phyloP scores from a whole-genome alignment of 2,113 vertebrate species.

The Edolisoma coerulescens region DNA sequence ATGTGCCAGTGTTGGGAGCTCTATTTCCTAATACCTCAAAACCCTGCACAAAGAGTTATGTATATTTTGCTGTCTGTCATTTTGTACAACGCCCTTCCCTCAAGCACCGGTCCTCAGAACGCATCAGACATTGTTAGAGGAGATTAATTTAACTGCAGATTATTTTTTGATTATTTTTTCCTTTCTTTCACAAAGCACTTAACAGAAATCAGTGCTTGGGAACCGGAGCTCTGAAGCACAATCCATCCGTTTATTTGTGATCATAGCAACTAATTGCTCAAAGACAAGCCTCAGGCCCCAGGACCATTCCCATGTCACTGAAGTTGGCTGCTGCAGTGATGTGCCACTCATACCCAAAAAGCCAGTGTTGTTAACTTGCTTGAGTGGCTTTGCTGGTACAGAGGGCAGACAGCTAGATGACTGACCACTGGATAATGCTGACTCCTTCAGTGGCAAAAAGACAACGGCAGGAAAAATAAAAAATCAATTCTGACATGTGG shows the following conservation, averaged over 20 bases:
- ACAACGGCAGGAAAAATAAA: background rate
- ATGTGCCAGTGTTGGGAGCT: background rate
- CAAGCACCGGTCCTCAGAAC: background rate
- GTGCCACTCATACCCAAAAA: background rate
- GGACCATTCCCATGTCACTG: background rate
- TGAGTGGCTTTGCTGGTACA: background rate
- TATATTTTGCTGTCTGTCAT: background rate
- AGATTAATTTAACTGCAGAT: conserved; percentile 24
- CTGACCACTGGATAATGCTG: background rate
- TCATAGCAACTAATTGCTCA: conserved; percentile 14
- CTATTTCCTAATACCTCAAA: background rate
- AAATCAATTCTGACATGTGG: background rate
- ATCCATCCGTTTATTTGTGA: background rate
- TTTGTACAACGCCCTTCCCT: background rate
- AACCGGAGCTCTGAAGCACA: background rate
- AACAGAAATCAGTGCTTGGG: background rate
- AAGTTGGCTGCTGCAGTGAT: background rate
- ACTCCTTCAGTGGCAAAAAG: background rate
- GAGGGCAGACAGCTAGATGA: background rate
- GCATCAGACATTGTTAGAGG: background rate
- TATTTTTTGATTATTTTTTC: background rate
- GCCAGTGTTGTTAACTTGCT: background rate
- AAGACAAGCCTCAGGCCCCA: background rate
- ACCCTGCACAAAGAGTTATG: background rate
- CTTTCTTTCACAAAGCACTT: conserved; percentile 15